Evolutionary conservation across 1,140 invertebrate species (phyloP).

Genomic region (Drosophila sturtevanti): DNA sequence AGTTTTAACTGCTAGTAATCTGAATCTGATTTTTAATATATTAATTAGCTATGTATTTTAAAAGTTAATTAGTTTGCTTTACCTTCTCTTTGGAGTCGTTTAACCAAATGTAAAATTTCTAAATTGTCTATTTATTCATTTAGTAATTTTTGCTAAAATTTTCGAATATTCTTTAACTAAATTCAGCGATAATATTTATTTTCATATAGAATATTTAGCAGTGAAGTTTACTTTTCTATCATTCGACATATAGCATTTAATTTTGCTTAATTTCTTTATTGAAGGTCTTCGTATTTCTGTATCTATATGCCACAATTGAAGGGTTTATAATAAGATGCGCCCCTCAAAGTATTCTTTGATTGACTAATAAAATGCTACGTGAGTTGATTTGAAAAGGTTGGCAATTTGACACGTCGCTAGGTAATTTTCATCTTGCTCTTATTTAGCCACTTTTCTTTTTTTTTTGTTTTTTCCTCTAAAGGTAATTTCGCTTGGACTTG

Average conservation of each 20-base stretch:
- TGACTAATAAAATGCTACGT: constrained; percentile 79
- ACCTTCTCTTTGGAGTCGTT: no score
- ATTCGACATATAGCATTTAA: no score
- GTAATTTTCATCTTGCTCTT: constrained; percentile 51
- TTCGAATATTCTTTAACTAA: no score
- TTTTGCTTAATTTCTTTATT: constrained; percentile 9
- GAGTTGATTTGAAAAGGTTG: constrained; percentile 55
- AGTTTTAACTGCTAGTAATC: no score
- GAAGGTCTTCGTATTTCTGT: not conserved
- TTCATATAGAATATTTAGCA: no score
- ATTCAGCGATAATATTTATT: no score
- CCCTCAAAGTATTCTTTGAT: constrained; percentile 73
- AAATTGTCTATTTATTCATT: not conserved
- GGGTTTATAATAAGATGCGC: constrained; percentile 50
- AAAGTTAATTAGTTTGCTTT: no score
- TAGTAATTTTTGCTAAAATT: not conserved
- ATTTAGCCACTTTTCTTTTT: constrained; percentile 20
- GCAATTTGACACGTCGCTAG: constrained; percentile 60
- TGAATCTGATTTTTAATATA: no score
- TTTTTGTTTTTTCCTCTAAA: constrained; percentile 47
- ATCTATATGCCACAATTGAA: constrained; percentile 5
- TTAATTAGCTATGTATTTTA: no score
- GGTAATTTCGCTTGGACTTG: constrained; percentile 52
- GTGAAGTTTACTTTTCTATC: no score
- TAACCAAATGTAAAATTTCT: no score